Conservation (phyloP, 2,888 invertebrate species). For the Philaethria dido region DNA sequence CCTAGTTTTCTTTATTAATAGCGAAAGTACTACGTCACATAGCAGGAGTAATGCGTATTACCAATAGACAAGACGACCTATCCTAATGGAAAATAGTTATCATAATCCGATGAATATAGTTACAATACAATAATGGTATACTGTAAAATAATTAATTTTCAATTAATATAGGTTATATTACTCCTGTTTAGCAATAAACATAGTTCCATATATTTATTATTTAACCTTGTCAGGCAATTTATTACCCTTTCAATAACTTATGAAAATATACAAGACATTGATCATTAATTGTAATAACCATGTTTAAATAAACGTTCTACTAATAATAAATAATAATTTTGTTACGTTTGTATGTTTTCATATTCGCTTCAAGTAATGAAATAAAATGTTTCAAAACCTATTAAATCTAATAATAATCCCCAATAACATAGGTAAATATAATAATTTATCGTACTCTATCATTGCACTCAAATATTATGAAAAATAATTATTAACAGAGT, state of each 20-base stretch:
- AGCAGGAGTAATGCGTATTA: background rate
- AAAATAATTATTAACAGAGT: background rate
- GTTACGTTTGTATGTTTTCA: no score
- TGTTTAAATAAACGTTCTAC: slow-evolving; percentile 2
- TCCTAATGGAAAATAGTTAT: background rate
- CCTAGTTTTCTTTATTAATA: background rate
- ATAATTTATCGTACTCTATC: background rate
- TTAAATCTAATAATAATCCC: no score
- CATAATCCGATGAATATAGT: background rate
- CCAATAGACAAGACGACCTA: slow-evolving; percentile 1
- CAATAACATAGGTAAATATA: background rate
- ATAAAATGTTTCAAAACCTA: background rate
- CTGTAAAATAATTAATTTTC: no score
- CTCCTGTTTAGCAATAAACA: background rate
- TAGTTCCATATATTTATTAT: background rate
- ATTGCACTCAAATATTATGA: background rate
- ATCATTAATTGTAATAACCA: slow-evolving; percentile 10
- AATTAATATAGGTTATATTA: background rate
- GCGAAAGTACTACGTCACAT: background rate
- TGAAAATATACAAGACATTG: slow-evolving; percentile 14
- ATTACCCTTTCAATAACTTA: slow-evolving; percentile 13
- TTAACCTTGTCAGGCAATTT: slow-evolving; percentile 13
- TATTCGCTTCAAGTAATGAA: background rate
- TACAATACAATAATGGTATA: no score
- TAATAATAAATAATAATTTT: no score